Percentiles rank a stretch among this genome's conserved stretches.
phyloP scores from a whole-genome alignment of 2,797 vertebrate genomes.

The Lithobates sylvaticus region DNA sequence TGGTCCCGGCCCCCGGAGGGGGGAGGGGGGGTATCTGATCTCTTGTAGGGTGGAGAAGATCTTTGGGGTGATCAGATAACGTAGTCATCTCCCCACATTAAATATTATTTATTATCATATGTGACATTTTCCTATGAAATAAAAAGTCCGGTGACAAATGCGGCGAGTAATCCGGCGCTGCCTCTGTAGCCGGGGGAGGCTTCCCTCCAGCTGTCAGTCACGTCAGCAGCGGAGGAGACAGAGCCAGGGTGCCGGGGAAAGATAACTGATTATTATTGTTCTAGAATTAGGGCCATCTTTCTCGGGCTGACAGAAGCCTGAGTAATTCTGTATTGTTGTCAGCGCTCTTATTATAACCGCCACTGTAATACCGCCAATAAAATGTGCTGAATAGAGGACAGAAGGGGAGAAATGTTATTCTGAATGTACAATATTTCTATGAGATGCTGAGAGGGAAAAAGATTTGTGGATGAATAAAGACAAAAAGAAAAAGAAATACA shows the following conservation, averaged over 20 bases:
- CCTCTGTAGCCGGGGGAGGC: constrained; percentile 22
- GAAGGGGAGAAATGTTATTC: constrained; percentile 25
- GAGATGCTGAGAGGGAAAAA: constrained; percentile 5
- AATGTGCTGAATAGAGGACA: constrained; percentile 37
- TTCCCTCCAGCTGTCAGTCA: constrained; percentile 39
- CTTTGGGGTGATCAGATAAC: not conserved
- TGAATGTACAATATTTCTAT: constrained; percentile 38
- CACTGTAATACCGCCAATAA: constrained; percentile 44
- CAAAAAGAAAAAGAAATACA: not conserved
- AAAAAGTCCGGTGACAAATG: constrained; percentile 36
- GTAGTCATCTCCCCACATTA: constrained; percentile 39
- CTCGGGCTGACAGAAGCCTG: constrained; percentile 40
- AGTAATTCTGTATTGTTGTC: constrained; percentile 51
- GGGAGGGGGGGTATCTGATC: not conserved
- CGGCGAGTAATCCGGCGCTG: constrained; percentile 21
- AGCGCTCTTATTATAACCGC: constrained; percentile 40
- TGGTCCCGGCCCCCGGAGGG: too few relatives aligned
- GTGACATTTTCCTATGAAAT: constrained; percentile 37
- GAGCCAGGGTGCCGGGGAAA: constrained; percentile 39
- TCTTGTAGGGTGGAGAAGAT: not conserved
- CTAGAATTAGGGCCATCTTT: constrained; percentile 52
- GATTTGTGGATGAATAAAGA: constrained; percentile 9
- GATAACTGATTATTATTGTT: constrained; percentile 52
- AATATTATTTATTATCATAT: constrained; percentile 36
- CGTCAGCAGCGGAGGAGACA: constrained; percentile 16